Conservation (phyloP, 2,888 invertebrate genomes). For the Parelbella ahira region DNA sequence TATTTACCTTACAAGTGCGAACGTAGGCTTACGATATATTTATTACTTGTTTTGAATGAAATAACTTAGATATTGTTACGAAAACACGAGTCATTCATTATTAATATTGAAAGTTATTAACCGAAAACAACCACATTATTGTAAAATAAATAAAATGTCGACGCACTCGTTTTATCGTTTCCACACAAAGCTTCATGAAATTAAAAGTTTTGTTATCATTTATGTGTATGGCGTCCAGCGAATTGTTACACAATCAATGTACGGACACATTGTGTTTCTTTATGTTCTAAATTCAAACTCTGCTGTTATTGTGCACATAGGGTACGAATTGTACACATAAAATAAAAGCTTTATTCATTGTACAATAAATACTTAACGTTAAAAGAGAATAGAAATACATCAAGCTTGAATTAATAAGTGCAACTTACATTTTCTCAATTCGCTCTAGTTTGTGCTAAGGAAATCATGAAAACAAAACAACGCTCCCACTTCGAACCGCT, state of each 20-base stretch:
- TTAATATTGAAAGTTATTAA: neutral
- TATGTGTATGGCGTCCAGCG: neutral
- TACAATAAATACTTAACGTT: no score
- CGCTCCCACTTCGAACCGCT: constrained; percentile 53
- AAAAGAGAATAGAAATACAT: no score
- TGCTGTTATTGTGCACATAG: no score
- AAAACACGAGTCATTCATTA: neutral
- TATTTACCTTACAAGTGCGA: constrained; percentile 13
- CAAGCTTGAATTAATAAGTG: no score
- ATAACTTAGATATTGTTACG: neutral
- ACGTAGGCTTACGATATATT: constrained; percentile 6
- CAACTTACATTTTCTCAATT: constrained; percentile 67
- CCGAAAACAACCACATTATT: no score
- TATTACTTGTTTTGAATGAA: constrained; percentile 6
- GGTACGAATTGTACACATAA: no score
- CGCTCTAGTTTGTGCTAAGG: constrained; percentile 59
- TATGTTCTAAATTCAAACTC: no score
- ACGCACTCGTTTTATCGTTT: no score
- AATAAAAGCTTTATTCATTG: no score
- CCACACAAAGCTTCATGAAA: neutral
- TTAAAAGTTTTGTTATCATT: constrained; percentile 6
- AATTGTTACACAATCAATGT: neutral
- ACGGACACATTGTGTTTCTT: neutral
- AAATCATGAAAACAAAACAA: constrained; percentile 71
- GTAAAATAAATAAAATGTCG: no score